Evolutionary conservation across 2,797 vertebrate genomes (phyloP).

Genomic region (Sphenopsis melanotis): DNA sequence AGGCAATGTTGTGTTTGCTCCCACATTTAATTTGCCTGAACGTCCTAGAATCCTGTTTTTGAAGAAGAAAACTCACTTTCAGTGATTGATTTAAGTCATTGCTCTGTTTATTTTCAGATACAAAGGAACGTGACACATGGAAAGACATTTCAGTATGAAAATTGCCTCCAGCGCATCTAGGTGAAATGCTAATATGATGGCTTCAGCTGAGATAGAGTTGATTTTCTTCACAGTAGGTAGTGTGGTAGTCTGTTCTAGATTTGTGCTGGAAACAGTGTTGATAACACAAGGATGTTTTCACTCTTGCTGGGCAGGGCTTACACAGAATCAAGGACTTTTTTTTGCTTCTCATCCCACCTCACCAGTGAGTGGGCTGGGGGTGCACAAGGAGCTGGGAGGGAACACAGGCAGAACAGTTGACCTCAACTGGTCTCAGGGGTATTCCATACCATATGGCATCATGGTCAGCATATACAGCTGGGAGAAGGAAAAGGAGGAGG

Average conservation of each 20-base stretch:
- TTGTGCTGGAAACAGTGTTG: neutral
- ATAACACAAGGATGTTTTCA: neutral
- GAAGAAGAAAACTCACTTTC: neutral
- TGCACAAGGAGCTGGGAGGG: neutral
- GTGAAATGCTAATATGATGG: neutral
- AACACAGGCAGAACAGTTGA: neutral
- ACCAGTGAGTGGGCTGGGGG: neutral
- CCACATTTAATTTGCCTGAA: neutral
- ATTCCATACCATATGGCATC: neutral
- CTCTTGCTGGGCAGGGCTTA: neutral
- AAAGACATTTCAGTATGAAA: neutral
- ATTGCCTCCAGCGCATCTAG: neutral
- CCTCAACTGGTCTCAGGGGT: neutral
- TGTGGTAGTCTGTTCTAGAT: neutral
- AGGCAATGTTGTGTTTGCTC: neutral
- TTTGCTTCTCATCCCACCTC: neutral
- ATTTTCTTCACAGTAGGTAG: neutral
- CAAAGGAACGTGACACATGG: neutral
- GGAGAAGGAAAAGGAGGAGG: neutral
- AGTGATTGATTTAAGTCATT: neutral
- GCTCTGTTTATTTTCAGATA: neutral
- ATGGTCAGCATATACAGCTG: neutral
- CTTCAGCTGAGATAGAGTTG: neutral
- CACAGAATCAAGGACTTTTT: neutral
- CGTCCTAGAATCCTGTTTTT: neutral